A percentile compares a stretch with the other conserved stretches of the same genome.
Conservation (phyloP, 2,888 invertebrate species). For the Melanotus villosus region DNA sequence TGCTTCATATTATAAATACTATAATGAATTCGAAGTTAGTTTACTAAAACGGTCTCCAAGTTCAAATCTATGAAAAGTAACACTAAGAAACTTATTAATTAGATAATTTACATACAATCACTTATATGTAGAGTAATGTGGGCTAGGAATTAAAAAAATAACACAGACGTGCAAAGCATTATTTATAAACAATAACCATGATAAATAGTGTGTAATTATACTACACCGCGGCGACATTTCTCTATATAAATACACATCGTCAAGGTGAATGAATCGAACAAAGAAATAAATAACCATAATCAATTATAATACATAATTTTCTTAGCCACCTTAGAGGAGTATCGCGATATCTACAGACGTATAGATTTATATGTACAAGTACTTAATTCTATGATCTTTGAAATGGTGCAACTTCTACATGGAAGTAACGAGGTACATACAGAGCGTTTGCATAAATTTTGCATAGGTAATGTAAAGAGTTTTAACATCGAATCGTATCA, state of each 20-base stretch:
- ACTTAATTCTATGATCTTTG: too few relatives aligned
- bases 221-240: background rate
- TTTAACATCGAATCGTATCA: background rate
- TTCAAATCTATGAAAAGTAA: too few relatives aligned
- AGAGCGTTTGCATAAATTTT: background rate
- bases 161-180: background rate
- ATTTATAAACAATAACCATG: constrained; percentile 10
- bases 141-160: background rate
- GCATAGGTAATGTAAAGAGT: too few relatives aligned
- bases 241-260: background rate
- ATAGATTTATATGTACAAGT: too few relatives aligned
- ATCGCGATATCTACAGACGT: too few relatives aligned
- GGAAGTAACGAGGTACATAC: too few relatives aligned
- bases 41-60: too few relatives aligned
- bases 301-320: background rate
- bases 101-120: constrained; percentile 1
- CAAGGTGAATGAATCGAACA: background rate
- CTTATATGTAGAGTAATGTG: background rate
- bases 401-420: too few relatives aligned
- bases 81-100: constrained; percentile 2
- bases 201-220: constrained; percentile 11
- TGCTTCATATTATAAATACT: too few relatives aligned
- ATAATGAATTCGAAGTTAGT: too few relatives aligned
- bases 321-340: too few relatives aligned
- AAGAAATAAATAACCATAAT: background rate